Conservation (phyloP, 2,797 vertebrate genomes). For the Trachops cirrhosus region DNA sequence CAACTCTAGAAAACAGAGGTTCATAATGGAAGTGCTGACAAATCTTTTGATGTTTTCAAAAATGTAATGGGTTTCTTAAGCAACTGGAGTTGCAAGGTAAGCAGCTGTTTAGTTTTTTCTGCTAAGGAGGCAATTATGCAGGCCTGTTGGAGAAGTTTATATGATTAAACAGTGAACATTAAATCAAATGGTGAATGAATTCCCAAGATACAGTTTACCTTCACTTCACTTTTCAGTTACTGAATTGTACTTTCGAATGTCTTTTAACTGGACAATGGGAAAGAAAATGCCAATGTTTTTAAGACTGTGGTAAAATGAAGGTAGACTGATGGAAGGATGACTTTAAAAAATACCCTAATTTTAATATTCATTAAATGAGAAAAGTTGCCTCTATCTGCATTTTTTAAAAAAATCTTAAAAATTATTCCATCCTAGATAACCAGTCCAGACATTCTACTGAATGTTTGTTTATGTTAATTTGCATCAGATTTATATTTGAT, state of each 20-base stretch:
- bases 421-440: slow-evolving; percentile 74
- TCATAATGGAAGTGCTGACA: slow-evolving; percentile 78
- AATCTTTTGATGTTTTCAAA: slow-evolving; percentile 63
- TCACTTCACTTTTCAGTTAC: slow-evolving; percentile 64
- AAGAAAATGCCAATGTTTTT: background rate
- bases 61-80: slow-evolving; percentile 73
- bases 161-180: slow-evolving; percentile 79
- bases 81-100: slow-evolving; percentile 78
- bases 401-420: slow-evolving; percentile 72
- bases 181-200: slow-evolving; percentile 80
- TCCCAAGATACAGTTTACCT: slow-evolving; percentile 66
- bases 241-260: slow-evolving; percentile 65
- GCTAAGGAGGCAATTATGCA: slow-evolving; percentile 79
- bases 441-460: slow-evolving; percentile 68
- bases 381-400: slow-evolving; percentile 63
- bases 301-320: background rate
- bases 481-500: slow-evolving; percentile 73
- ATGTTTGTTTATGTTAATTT: slow-evolving; percentile 77
- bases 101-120: slow-evolving; percentile 79
- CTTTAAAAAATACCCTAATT: slow-evolving; percentile 52
- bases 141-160: slow-evolving; percentile 75
- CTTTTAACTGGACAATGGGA: slow-evolving; percentile 51
- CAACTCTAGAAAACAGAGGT: slow-evolving; percentile 55
- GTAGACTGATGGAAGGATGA: background rate
- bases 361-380: slow-evolving; percentile 72